Evolutionary conservation across 2,113 vertebrate genomes (phyloP), one percentile per base, ranked within the genome.

Genomic region (Hippocampus abdominalis): DNA sequence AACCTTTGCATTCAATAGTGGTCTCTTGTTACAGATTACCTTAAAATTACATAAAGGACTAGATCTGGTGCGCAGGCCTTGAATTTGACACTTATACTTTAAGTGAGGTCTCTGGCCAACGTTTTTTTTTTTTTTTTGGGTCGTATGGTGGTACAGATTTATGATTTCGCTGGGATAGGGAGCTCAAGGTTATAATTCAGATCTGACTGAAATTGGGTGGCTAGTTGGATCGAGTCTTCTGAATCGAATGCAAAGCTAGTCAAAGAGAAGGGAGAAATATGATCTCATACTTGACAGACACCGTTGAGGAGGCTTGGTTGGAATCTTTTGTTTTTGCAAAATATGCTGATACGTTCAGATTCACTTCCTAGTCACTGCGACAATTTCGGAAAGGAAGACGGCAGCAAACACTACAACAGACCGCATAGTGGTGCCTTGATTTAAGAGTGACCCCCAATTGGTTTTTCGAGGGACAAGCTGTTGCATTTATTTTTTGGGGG

Each of bases 301-400:
- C n/a, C 23, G 8, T 27, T 25, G 25, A 27, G 12, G 25, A 4
- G 11, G 39, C n/a, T 23, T 44, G 4, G n/a, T 64, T 12, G 3
- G 10, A 10, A 23, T 6, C 3, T 61, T 40, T 42, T 39, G 13
- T 23, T 61, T 23, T 36, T 44, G 36, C 25, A 9, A 44, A 68
- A 72, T 13, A n/a, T 70, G 61, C 65, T 32, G 73, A 51, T 68
- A 29, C 66, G 29, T 4, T 15, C 32, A 61, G 40, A 70, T 54
- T 16, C 9, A 8, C 64, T 72, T 71, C 18, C 27, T 56, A 12
- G 51, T 66, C 29, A 32, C 5, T 44, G 29, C 40, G 56, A 51
- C 32, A 49, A 21, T 63, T 64, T 10, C 3, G 1, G 21, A 40
- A 4, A 60, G 13, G 29, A 63, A 39, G 12, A 23, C 39, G 4